Base-by-base conservation (phyloP, 2,888 invertebrate species). In the Thera obeliscata region DNA sequence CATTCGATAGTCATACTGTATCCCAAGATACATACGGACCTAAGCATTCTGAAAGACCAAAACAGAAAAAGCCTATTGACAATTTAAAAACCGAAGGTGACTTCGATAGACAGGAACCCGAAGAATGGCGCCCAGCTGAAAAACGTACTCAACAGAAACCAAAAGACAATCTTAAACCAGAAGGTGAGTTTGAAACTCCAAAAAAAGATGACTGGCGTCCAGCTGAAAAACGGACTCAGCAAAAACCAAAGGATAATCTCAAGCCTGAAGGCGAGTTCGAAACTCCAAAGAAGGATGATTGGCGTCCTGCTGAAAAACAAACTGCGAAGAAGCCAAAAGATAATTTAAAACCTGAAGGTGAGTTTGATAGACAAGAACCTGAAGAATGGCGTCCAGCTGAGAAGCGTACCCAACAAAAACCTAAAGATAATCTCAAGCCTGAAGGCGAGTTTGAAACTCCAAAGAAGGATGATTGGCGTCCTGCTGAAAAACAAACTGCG, bases 11-110 rank as follows among this genome's bases (percentile, higher is more conserved):
- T 70, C 94, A 85, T 68, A 90, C 90, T 63, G 87, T 86, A 66
- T 87, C 86, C 62, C 83, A 83, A n/a, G 87, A 87, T 71, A 83
- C 86, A 52, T 91, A 87, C 71, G 84, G 87, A 66, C 87, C 87
- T 4, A 92, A 85, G 76, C 77, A 82, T 49, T 75, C 87, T 58
- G 94, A 94, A 75, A 83, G 94, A 71, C 94, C 94, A 2, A 86
- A 85, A 58, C 94, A 90, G 70, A 94, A 87, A 60, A 94, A 90
- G 73, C 96, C 95, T 7, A 82, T 91, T 67, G 95, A 94, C 70
- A 95, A 95, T 77, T 79, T 96, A 0, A 89, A 83, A 64, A 94
- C 95, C 0, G 95, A 95, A 81, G 95, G 95, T 1, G 93, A 94
- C 1, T 95, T 76, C 54, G 74, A 76, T 55, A 61, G 63, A 36